Percentiles rank a stretch among this genome's conserved stretches.
phyloP scores from a whole-genome alignment of 2,113 vertebrate genomes.

The Condylura cristata region DNA sequence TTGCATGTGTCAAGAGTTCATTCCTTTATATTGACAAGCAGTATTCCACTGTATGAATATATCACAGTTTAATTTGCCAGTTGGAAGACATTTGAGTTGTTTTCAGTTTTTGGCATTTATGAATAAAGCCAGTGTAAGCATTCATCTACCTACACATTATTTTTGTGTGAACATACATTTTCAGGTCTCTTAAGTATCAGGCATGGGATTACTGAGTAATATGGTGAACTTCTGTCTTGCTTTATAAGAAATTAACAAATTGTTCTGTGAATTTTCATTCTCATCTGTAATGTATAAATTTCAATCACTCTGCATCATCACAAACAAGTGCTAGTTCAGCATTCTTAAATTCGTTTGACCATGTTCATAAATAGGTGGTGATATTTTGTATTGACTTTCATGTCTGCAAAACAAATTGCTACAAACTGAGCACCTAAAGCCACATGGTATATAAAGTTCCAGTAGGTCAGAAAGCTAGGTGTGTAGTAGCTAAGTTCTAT shows the following conservation, averaged over 20 bases:
- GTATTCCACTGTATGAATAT: neutral
- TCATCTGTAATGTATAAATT: neutral
- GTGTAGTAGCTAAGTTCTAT: neutral
- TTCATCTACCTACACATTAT: neutral
- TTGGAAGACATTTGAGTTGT: neutral
- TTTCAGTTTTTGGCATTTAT: neutral
- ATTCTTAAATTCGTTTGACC: neutral
- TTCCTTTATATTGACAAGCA: neutral
- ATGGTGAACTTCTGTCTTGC: neutral
- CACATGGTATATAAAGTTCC: neutral
- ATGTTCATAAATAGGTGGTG: neutral
- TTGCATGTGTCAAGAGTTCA: neutral
- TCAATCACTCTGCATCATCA: neutral
- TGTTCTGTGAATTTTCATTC: conserved; percentile 29
- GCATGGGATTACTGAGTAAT: neutral
- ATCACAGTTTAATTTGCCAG: neutral
- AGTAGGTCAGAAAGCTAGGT: neutral
- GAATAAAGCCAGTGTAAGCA: neutral
- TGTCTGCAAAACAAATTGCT: neutral
- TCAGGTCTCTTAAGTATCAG: neutral
- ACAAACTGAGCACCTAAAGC: neutral
- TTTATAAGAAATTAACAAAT: conserved; percentile 28
- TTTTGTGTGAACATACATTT: neutral
- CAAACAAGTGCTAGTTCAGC: neutral
- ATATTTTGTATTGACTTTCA: neutral